phyloP scores from a whole-genome alignment of 2,888 invertebrate genomes.

The Dermolepida albohirtum region DNA sequence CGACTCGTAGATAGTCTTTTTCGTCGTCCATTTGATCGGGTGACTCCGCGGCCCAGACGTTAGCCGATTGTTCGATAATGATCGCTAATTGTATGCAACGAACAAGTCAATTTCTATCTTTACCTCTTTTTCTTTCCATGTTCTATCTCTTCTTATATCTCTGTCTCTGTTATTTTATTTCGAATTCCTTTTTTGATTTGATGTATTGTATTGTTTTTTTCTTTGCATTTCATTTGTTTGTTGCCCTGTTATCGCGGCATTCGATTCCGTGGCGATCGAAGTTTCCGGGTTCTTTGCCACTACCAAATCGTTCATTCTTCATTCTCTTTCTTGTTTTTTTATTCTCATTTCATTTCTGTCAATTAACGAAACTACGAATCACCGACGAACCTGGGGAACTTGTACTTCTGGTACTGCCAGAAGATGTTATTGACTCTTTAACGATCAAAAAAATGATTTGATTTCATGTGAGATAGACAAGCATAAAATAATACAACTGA shows the following conservation, averaged over 20 bases:
- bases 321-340: background rate
- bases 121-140: constrained; percentile 2
- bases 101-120: constrained; percentile 29
- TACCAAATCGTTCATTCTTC: constrained; percentile 13
- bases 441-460: constrained; percentile 14
- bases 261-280: background rate
- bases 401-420: background rate
- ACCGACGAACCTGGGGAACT: background rate
- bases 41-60: constrained; percentile 1
- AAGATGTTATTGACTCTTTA: constrained; percentile 34
- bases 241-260: constrained; percentile 6
- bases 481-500: background rate
- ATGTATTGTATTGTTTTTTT: constrained; percentile 26
- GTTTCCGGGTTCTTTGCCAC: constrained; percentile 38
- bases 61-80: constrained; percentile 17
- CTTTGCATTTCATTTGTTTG: constrained; percentile 15
- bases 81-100: constrained; percentile 30
- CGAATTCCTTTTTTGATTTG: constrained; percentile 30
- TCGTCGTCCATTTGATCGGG: no score
- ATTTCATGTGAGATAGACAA: constrained; percentile 5
- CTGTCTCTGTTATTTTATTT: constrained; percentile 18
- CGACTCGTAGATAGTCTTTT: no score
- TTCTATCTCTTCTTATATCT: background rate
- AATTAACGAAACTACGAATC: constrained; percentile 28
- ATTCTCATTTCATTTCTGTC: constrained; percentile 25